phyloP scores from a whole-genome alignment of 2,888 invertebrate species.

The Eupeodes luniger region DNA sequence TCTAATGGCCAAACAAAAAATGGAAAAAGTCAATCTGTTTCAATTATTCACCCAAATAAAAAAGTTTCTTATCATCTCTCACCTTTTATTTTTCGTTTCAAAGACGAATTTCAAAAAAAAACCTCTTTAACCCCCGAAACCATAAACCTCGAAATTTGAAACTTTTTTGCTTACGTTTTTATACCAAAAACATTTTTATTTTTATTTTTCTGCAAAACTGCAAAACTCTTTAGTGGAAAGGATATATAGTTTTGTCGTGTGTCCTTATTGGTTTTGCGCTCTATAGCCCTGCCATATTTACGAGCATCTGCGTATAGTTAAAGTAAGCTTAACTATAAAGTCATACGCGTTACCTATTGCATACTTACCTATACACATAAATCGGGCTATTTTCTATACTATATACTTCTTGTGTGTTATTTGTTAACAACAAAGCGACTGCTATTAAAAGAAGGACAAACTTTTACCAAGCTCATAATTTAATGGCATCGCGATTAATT shows the following conservation, averaged over 20 bases:
- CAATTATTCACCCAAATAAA: too few relatives aligned
- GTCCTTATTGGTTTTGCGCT: not conserved
- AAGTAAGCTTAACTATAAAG: not conserved
- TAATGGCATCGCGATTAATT: conserved; percentile 73
- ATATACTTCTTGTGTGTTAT: conserved; percentile 45
- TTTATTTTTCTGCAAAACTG: not conserved
- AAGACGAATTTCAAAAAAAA: not conserved
- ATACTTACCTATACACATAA: not conserved
- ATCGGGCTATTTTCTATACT: conserved; percentile 26
- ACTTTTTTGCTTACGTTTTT: conserved; percentile 16
- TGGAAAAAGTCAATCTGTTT: too few relatives aligned
- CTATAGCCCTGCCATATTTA: not conserved
- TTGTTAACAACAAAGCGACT: conserved; percentile 44
- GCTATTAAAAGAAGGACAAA: conserved; percentile 56
- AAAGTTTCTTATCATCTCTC: too few relatives aligned
- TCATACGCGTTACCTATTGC: not conserved
- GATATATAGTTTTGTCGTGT: not conserved
- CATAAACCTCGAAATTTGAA: not conserved
- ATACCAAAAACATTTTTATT: too few relatives aligned
- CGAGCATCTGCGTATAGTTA: conserved; percentile 28
- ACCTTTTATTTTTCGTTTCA: not conserved
- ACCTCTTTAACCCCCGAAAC: not conserved
- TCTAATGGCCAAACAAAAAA: too few relatives aligned
- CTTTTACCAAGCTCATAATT: conserved; percentile 73
- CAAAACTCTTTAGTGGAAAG: not conserved